Conservation (phyloP, 2,797 vertebrate species). For the Pipistrellus nathusii region DNA sequence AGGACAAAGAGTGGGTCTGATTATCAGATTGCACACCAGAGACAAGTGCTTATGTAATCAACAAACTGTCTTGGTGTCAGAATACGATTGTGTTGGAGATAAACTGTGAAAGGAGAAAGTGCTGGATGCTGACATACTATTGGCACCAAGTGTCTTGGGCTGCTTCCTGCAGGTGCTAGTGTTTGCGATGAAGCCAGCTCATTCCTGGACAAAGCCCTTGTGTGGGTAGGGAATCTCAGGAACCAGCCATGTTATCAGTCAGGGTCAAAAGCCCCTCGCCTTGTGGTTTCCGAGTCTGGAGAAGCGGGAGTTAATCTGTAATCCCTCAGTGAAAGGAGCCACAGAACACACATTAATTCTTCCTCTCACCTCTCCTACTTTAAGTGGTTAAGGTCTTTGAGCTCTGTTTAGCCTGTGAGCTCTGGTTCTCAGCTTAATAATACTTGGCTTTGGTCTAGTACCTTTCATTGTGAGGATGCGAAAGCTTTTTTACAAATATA, state of each 20-base stretch:
- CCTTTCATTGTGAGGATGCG: slow-evolving; percentile 68
- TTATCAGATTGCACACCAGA: slow-evolving; percentile 89
- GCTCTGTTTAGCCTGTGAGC: slow-evolving; percentile 81
- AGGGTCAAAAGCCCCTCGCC: slow-evolving; percentile 75
- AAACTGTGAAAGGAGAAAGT: slow-evolving; percentile 85
- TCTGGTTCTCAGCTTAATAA: slow-evolving; percentile 78
- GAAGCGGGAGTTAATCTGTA: slow-evolving; percentile 81
- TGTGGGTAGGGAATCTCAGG: slow-evolving; percentile 40
- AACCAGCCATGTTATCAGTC: slow-evolving; percentile 66
- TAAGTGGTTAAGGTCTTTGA: slow-evolving; percentile 83
- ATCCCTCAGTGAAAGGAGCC: slow-evolving; percentile 78
- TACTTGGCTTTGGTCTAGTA: slow-evolving; percentile 82
- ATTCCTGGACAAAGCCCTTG: slow-evolving; percentile 59
- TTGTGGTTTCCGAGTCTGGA: slow-evolving; percentile 71
- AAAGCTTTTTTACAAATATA: slow-evolving; percentile 76
- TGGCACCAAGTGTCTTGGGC: slow-evolving; percentile 70
- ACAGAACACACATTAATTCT: slow-evolving; percentile 78
- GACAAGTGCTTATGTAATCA: slow-evolving; percentile 90
- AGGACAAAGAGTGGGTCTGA: slow-evolving; percentile 86
- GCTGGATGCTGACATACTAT: slow-evolving; percentile 71
- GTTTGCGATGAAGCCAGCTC: slow-evolving; percentile 57
- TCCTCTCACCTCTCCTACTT: slow-evolving; percentile 77
- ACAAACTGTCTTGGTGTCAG: slow-evolving; percentile 87
- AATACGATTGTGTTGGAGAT: slow-evolving; percentile 90
- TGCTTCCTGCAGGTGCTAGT: slow-evolving; percentile 65